Conservation (phyloP, 1,140 invertebrate species). For the Drosophila bifasciata region DNA sequence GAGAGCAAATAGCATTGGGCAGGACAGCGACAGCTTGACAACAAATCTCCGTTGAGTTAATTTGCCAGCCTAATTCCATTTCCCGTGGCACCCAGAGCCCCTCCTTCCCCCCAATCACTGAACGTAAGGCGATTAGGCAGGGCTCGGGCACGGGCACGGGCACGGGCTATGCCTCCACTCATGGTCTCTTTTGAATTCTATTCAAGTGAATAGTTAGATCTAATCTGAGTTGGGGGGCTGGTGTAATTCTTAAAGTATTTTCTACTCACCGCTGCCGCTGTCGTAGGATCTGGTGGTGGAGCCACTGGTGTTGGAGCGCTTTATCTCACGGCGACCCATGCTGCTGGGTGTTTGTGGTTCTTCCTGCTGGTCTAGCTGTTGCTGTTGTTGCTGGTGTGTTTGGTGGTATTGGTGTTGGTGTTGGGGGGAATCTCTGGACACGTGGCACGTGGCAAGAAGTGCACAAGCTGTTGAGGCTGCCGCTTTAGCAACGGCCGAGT, state of each 20-base stretch:
- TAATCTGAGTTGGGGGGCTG: conserved; percentile 19
- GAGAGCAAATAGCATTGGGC: conserved; percentile 20
- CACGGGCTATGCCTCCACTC: no score
- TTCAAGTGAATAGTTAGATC: conserved; percentile 51
- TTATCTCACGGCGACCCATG: conserved; percentile 83
- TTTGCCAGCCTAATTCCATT: conserved; percentile 73
- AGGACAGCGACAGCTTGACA: conserved; percentile 56
- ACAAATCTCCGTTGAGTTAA: conserved; percentile 71
- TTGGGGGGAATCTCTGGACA: conserved; percentile 49
- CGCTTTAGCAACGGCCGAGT: conserved; percentile 66
- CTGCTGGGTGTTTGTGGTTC: conserved; percentile 49
- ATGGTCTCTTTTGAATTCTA: conserved; percentile 26
- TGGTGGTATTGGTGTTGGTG: conserved; percentile 37
- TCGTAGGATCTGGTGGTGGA: conserved; percentile 80
- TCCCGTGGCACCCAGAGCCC: conserved; percentile 43
- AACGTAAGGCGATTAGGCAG: conserved; percentile 67
- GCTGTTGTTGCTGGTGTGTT: conserved; percentile 27
- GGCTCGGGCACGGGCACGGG: no score
- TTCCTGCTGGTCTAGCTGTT: conserved; percentile 25
- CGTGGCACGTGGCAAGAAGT: conserved; percentile 74
- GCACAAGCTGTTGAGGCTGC: conserved; percentile 69
- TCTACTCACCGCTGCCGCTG: conserved; percentile 77
- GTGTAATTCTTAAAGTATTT: conserved; percentile 14
- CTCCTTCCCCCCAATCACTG: conserved; percentile 31
- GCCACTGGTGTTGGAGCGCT: conserved; percentile 81